These are phyloP conservation scores for Malacoraja senta DNA, from an alignment of 2,797 vertebrate genomes.

Conservation along the genomic window DNA sequence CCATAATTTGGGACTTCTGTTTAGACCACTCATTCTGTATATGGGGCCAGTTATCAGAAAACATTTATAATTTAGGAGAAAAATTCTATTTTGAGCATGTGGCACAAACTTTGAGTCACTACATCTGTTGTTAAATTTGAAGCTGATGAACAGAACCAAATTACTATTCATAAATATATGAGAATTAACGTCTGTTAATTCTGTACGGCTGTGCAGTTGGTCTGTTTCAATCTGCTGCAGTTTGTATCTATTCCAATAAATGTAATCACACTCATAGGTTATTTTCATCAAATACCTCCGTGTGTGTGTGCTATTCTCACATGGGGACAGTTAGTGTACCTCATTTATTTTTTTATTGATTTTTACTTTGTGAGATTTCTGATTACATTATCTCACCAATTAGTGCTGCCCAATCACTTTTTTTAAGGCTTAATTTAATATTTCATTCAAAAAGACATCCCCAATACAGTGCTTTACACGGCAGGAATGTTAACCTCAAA, in stretches of 20 bases:
- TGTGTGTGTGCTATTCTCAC: not conserved
- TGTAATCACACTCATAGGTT: not conserved
- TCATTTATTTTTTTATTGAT: no score
- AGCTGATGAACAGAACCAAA: not conserved
- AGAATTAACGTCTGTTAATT: not conserved
- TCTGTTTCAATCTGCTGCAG: not conserved
- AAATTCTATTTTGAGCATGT: not conserved
- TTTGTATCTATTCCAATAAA: not conserved
- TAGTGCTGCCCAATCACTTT: no score
- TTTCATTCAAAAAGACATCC: not conserved
- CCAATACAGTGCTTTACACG: not conserved
- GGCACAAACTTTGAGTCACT: not conserved
- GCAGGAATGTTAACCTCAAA: not conserved
- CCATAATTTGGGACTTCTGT: not conserved
- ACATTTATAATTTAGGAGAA: not conserved
- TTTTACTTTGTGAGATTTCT: no score
- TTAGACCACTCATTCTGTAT: not conserved
- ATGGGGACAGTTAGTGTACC: no score
- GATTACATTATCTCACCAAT: no score
- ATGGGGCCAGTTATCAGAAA: not conserved
- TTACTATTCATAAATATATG: constrained; percentile 4
- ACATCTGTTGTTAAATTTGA: not conserved
- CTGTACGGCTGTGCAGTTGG: not conserved
- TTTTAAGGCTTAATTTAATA: not conserved
- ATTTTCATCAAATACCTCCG: not conserved